Percentiles rank a stretch among this genome's conserved stretches.
Evolutionary conservation across 2,797 vertebrate genomes (phyloP).

Genomic region (Spondyliosoma cantharus): DNA sequence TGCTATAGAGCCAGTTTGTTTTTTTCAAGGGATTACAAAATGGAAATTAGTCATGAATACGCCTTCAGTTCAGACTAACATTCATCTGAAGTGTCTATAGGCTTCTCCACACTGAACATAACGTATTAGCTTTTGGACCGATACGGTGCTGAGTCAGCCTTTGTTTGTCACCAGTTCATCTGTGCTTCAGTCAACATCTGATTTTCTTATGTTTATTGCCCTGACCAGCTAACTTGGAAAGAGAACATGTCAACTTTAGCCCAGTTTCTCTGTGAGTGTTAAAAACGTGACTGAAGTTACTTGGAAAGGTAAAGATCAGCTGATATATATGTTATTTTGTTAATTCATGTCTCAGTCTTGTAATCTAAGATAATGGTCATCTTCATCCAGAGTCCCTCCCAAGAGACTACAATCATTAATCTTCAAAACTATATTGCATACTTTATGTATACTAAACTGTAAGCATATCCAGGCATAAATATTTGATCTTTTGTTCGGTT

Average conservation of each 20-base stretch:
- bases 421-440: too few species aligned
- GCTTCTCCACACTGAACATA: conserved; percentile 19
- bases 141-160: conserved; percentile 29
- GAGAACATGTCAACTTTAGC: conserved; percentile 36
- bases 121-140: conserved; percentile 21
- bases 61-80: conserved; percentile 29
- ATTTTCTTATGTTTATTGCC: conserved; percentile 30
- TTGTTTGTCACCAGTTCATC: conserved; percentile 22
- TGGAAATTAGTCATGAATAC: conserved; percentile 44
- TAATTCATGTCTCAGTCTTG: background rate
- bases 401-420: too few species aligned
- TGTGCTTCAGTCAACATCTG: conserved; percentile 34
- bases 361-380: background rate
- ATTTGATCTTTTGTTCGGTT: too few species aligned
- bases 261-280: conserved; percentile 13
- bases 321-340: background rate
- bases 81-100: conserved; percentile 24
- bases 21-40: conserved; percentile 31
- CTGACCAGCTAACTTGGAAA: conserved; percentile 1
- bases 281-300: background rate
- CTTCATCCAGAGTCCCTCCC: too few species aligned
- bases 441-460: too few species aligned
- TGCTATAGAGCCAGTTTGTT: conserved; percentile 13
- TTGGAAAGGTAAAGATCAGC: background rate
- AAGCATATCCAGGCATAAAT: too few species aligned